Evolutionary conservation across 2,797 vertebrate species (phyloP), one percentile per base, ranked within the genome.

Genomic region (Rhinatrema bivittatum): DNA sequence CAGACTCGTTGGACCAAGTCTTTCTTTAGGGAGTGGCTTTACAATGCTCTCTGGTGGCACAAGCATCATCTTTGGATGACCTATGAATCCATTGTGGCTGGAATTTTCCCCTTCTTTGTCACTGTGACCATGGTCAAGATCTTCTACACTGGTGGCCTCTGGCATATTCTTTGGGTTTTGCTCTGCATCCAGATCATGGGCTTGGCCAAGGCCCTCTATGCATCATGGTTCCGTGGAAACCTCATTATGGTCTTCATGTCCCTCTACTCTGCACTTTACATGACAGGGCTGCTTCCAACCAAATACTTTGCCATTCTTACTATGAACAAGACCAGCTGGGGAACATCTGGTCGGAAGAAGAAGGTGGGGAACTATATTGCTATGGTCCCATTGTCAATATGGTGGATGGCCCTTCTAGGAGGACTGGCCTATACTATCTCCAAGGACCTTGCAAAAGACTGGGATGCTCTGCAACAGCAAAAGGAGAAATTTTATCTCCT

Each of bases 21-120:
- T 1, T 93, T 88, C 68, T 91, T 93, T 60, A 86, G 90, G 0
- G 89, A 93, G 61, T 94, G 91, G 91, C 84, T 93, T 29, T 92
- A 77, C 74, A 94, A 93, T 7, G 82, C 87, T 11, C 81, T 91
- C 68, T 93, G 89, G 90, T 94, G 91, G 90, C 90, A 94, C 62
- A 91, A 91, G 51, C 91, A 94, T 52, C 81, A 87, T 45, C 76
- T 89, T 3, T 94, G 91, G 91, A 94, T 94, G 90, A 89, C 90
- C 34, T 93, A 94, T 2, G 90, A 94, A 68, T 86, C 89, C n/a
- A 86, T 92, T n/a, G 75, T 92, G 19, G 83, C 89, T 0, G 89
- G 89, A 2, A 59, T 93, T 34, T 94, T 92, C 58, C 89, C 90
- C 1, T 92, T 94, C 64, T 92, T 92, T 7, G 88, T 94, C 63